Percentiles rank a stretch among this genome's conserved stretches.
Conservation (phyloP, 2,113 vertebrate species). For the Mobula hypostoma region DNA sequence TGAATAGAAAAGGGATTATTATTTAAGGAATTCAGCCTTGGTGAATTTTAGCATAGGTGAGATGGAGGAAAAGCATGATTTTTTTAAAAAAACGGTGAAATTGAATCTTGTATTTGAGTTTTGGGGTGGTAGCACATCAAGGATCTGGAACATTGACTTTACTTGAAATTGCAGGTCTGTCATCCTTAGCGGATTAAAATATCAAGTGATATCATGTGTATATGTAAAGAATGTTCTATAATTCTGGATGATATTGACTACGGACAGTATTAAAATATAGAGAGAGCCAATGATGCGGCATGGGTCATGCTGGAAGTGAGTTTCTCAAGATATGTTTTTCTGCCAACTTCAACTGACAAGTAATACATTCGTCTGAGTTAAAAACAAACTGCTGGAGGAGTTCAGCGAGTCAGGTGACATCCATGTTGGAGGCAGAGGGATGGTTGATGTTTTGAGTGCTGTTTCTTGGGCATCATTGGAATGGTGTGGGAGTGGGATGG, state of each 20-base stretch:
- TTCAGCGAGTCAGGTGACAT: too few species aligned
- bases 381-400: background rate
- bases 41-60: background rate
- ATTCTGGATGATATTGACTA: background rate
- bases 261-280: background rate
- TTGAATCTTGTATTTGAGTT: background rate
- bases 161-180: background rate
- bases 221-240: background rate
- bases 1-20: background rate
- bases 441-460: too few species aligned
- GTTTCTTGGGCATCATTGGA: too few species aligned
- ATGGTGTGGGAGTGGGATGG: too few species aligned
- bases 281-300: background rate
- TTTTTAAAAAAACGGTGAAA: background rate
- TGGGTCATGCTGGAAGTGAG: background rate
- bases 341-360: background rate
- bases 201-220: background rate
- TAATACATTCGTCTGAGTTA: background rate
- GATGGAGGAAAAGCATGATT: too few species aligned
- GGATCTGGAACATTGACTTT: background rate
- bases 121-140: background rate
- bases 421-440: too few species aligned
- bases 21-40: background rate
- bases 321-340: background rate
- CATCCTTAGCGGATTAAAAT: background rate